Evolutionary conservation across 2,888 invertebrate genomes (phyloP).

Genomic region (Pseudeuparius sepicola): DNA sequence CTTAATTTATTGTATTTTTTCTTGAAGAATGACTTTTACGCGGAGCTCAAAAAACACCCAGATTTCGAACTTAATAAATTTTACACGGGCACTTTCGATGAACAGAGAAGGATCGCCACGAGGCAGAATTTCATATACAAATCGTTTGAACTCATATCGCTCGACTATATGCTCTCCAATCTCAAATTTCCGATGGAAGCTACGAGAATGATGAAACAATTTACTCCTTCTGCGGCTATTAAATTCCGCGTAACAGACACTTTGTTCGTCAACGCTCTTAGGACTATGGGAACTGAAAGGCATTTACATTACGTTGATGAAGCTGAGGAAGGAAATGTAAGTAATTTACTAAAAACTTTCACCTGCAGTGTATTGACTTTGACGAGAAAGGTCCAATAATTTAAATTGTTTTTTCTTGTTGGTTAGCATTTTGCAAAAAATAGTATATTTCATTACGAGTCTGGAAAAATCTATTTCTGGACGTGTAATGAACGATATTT

Average conservation of each 20-base stretch:
- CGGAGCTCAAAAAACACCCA: slow-evolving; percentile 27
- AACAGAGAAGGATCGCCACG: slow-evolving; percentile 45
- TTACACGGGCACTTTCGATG: slow-evolving; percentile 29
- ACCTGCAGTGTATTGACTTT: too few species aligned
- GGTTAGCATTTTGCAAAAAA: too few species aligned
- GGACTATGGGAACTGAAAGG: slow-evolving; percentile 54
- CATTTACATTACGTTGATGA: slow-evolving; percentile 47
- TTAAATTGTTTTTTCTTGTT: too few species aligned
- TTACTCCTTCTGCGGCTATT: slow-evolving; percentile 52
- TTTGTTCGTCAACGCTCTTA: slow-evolving; percentile 55
- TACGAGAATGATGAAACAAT: slow-evolving; percentile 47
- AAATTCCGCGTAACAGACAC: slow-evolving; percentile 53
- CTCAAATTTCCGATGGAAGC: slow-evolving; percentile 37
- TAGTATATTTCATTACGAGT: too few species aligned
- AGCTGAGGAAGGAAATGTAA: slow-evolving; percentile 31
- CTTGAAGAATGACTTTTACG: slow-evolving; percentile 30
- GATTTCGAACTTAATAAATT: slow-evolving; percentile 28
- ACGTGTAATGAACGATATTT: too few species aligned
- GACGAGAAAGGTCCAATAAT: too few species aligned
- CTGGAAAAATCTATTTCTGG: too few species aligned
- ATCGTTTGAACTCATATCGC: slow-evolving; percentile 51
- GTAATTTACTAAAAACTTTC: too few species aligned
- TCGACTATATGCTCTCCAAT: slow-evolving; percentile 43
- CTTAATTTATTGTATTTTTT: slow-evolving; percentile 16
- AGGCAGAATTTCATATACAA: slow-evolving; percentile 53